phyloP scores from a whole-genome alignment of 2,888 invertebrate species.

The Leptinotarsa juncta region DNA sequence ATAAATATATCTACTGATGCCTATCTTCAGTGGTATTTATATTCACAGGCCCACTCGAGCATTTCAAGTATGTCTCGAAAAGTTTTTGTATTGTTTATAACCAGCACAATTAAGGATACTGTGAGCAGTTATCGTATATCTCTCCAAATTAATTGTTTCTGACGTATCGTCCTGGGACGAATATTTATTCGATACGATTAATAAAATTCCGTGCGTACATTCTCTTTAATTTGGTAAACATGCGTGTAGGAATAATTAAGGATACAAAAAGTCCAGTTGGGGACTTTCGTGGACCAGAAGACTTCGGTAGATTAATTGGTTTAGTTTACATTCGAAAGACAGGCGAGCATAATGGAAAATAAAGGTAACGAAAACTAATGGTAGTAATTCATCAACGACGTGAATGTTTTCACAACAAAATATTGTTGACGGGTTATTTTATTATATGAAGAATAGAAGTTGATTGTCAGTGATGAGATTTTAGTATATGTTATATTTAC shows the following conservation, averaged over 20 bases:
- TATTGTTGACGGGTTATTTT: not conserved
- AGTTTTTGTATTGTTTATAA: constrained; percentile 40
- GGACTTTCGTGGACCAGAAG: constrained; percentile 2
- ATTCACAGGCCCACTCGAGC: constrained; percentile 36
- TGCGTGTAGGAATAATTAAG: constrained; percentile 10
- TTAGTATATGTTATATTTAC: no score
- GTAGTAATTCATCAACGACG: not conserved
- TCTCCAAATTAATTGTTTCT: constrained; percentile 36
- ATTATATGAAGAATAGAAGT: not conserved
- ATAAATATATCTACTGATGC: constrained; percentile 36
- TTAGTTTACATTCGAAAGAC: not conserved
- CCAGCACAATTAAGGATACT: constrained; percentile 41
- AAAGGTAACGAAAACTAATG: constrained; percentile 9
- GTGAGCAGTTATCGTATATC: constrained; percentile 35
- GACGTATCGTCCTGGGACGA: constrained; percentile 26
- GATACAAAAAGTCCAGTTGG: constrained; percentile 1
- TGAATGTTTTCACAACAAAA: not conserved
- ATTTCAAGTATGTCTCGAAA: constrained; percentile 41
- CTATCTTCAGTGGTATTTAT: constrained; percentile 37
- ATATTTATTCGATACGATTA: constrained; percentile 23
- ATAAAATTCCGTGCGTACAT: constrained; percentile 11
- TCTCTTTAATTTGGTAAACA: constrained; percentile 8
- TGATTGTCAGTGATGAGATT: not conserved
- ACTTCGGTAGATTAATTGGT: constrained; percentile 1
- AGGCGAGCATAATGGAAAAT: not conserved